Conservation (phyloP, 2,113 vertebrate genomes). For the Laticauda laticaudata region DNA sequence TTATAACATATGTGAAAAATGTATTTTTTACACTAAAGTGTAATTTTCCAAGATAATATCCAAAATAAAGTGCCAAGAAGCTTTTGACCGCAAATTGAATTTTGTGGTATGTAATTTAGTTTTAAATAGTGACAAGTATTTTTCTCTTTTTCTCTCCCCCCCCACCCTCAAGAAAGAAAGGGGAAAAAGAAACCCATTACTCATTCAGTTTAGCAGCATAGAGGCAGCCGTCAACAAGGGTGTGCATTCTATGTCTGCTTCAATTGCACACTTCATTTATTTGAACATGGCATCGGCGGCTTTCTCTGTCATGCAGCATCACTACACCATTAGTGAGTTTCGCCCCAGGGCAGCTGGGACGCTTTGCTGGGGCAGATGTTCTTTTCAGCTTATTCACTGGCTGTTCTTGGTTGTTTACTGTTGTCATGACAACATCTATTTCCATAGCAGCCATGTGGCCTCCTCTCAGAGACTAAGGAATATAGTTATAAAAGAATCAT, state of each 20-base stretch:
- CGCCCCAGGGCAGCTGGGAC: conserved; percentile 74
- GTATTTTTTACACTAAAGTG: conserved; percentile 59
- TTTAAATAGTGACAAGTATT: conserved; percentile 63
- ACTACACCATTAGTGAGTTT: conserved; percentile 65
- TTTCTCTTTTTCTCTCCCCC: background rate
- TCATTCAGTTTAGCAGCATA: conserved; percentile 60
- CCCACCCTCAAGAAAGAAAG: background rate
- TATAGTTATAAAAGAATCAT: conserved; percentile 81
- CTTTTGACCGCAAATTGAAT: conserved; percentile 69
- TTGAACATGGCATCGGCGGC: conserved; percentile 69
- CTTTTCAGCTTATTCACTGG: conserved; percentile 77
- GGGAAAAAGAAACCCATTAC: conserved; percentile 54
- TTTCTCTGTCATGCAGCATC: conserved; percentile 67
- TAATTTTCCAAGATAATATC: conserved; percentile 66
- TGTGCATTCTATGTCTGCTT: conserved; percentile 71
- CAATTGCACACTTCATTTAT: conserved; percentile 76
- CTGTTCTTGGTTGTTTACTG: conserved; percentile 79
- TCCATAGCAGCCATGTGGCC: conserved; percentile 76
- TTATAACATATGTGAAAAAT: conserved; percentile 53
- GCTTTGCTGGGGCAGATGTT: conserved; percentile 79
- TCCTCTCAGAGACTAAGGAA: conserved; percentile 73
- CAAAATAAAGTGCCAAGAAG: conserved; percentile 65
- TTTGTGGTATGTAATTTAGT: conserved; percentile 69
- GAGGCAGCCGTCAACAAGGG: conserved; percentile 65
- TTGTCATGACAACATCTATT: conserved; percentile 79